Evolutionary conservation across 2,113 vertebrate genomes (phyloP).

Genomic region (Pongo pygmaeus): DNA sequence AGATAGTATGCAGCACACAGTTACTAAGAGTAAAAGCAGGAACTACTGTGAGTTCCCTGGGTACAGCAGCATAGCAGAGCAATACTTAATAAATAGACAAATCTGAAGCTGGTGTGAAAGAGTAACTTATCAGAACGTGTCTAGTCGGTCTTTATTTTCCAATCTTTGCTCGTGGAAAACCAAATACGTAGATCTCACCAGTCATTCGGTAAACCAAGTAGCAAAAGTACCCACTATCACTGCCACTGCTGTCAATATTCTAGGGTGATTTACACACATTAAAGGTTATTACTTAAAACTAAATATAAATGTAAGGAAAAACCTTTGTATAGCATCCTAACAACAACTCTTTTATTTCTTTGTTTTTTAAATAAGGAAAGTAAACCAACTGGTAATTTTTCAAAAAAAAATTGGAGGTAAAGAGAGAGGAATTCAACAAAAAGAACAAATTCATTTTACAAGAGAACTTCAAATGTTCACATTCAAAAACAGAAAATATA

Average conservation of each 20-base stretch:
- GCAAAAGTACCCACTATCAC: background rate
- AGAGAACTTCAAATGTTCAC: background rate
- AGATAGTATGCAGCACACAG: background rate
- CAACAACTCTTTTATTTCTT: background rate
- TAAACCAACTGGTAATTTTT: background rate
- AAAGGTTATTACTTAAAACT: background rate
- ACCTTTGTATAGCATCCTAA: background rate
- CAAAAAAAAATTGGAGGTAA: background rate
- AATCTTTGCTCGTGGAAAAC: background rate
- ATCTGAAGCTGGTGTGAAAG: background rate
- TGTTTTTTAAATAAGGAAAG: background rate
- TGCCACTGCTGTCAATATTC: background rate
- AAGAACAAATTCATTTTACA: background rate
- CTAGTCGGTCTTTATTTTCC: background rate
- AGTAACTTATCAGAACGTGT: background rate
- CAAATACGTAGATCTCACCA: background rate
- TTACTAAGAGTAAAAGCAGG: background rate
- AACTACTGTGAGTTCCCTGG: background rate
- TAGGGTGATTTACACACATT: background rate
- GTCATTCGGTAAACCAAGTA: background rate
- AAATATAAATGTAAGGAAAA: constrained; percentile 16
- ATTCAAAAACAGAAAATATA: background rate
- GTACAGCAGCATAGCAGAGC: background rate
- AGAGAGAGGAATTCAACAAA: background rate
- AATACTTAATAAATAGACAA: background rate